phyloP scores from a whole-genome alignment of 2,797 vertebrate genomes.

The Acridotheres tristis region DNA sequence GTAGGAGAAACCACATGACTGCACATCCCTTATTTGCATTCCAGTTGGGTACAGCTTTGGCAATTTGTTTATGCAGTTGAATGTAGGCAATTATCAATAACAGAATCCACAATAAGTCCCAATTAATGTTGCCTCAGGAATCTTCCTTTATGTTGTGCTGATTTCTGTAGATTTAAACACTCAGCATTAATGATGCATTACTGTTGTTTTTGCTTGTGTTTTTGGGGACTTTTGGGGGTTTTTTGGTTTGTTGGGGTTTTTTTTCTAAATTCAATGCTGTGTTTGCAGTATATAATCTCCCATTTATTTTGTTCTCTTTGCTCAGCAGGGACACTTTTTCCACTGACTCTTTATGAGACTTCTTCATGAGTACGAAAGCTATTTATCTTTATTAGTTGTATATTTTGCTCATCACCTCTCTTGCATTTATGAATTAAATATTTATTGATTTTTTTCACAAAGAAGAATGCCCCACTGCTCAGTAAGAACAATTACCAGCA shows the following conservation, averaged over 20 bases:
- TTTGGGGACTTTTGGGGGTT: neutral
- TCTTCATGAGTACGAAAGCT: neutral
- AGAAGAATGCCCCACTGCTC: neutral
- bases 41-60: neutral
- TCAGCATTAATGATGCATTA: constrained; percentile 36
- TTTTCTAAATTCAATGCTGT: neutral
- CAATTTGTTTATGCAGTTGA: neutral
- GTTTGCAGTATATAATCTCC: constrained; percentile 1
- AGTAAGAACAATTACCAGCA: neutral
- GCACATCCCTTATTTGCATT: neutral
- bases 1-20: neutral
- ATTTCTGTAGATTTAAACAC: constrained; percentile 17
- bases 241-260: neutral
- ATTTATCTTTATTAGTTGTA: constrained; percentile 57
- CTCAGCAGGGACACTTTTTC: constrained; percentile 25
- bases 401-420: constrained; percentile 35
- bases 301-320: constrained; percentile 43
- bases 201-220: neutral
- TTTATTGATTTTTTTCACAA: constrained; percentile 44
- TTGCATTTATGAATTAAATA: constrained; percentile 59
- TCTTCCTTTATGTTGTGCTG: constrained; percentile 9
- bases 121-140: constrained; percentile 19
- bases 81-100: constrained; percentile 8
- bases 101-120: neutral
- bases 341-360: constrained; percentile 34